These are phyloP conservation scores for Accipiter virgatus DNA, from an alignment of 2,113 vertebrate species.

Conservation along the genomic window DNA sequence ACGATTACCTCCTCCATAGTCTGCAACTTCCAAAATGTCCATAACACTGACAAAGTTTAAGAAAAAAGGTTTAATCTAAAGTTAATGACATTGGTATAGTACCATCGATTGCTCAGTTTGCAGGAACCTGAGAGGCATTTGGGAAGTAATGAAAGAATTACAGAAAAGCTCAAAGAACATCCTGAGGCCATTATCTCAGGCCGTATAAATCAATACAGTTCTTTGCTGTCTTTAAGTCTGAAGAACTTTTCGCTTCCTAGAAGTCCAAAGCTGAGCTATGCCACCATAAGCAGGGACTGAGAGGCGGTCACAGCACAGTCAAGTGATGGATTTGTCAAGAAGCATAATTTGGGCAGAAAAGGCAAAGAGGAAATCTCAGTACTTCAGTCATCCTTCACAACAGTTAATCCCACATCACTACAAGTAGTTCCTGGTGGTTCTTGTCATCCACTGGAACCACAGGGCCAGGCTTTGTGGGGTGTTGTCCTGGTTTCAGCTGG, in stretches of 20 bases:
- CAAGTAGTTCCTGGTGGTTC: background rate
- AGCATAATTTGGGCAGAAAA: background rate
- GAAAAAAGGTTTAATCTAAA: background rate
- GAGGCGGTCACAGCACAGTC: background rate
- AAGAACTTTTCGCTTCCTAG: background rate
- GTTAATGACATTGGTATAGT: background rate
- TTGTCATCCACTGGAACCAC: background rate
- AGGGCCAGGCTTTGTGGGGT: background rate
- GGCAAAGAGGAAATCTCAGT: background rate
- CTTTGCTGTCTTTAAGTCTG: background rate
- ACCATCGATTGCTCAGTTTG: background rate
- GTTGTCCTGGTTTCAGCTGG: too few species aligned
- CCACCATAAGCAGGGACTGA: background rate
- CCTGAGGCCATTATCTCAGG: background rate
- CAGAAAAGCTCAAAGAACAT: background rate
- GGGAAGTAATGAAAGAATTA: background rate
- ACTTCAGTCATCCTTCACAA: background rate
- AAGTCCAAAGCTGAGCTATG: background rate
- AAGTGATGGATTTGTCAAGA: background rate
- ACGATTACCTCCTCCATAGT: background rate
- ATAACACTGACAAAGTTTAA: background rate
- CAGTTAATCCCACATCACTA: background rate
- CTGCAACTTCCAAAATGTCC: background rate
- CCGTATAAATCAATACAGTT: background rate
- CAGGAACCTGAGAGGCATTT: background rate